Percentiles rank a stretch among this genome's conserved stretches.
Conservation (phyloP, 2,113 vertebrate genomes). For the Chinchilla lanigera region DNA sequence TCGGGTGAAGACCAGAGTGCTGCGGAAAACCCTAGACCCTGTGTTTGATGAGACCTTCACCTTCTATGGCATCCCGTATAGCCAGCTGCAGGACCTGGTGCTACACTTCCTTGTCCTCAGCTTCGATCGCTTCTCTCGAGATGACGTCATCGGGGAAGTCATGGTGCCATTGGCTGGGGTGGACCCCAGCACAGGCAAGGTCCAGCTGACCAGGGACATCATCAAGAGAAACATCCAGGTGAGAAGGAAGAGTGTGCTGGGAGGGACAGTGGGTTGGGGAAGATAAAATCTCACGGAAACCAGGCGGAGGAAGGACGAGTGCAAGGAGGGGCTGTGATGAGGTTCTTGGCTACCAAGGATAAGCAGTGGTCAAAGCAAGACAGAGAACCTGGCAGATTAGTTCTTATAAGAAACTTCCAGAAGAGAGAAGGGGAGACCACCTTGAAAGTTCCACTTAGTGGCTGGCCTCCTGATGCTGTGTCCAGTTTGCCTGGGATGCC, state of each 20-base stretch:
- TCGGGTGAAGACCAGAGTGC: constrained; percentile 96
- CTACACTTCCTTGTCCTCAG: constrained; percentile 98
- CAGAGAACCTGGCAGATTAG: background rate
- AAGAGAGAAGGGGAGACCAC: background rate
- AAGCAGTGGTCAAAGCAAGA: background rate
- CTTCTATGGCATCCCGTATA: constrained; percentile 96
- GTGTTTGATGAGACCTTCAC: constrained; percentile 98
- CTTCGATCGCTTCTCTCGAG: constrained; percentile 97
- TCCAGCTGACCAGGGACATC: constrained; percentile 95
- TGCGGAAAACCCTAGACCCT: constrained; percentile 95
- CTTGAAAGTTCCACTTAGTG: background rate
- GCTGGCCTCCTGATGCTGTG: background rate
- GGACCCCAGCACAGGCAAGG: constrained; percentile 95
- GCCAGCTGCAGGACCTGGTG: constrained; percentile 95
- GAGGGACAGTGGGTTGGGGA: background rate
- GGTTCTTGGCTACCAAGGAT: background rate
- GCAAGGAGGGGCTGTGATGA: background rate
- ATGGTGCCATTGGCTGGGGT: constrained; percentile 95
- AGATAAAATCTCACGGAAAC: background rate
- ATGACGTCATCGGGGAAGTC: constrained; percentile 96
- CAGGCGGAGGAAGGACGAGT: too few species aligned
- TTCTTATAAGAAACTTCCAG: background rate
- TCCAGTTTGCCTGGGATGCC: background rate
- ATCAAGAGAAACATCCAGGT: constrained; percentile 97
- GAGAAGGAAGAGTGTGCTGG: constrained; percentile 43